Evolutionary conservation across 2,888 invertebrate species (phyloP).

Genomic region (Sminthurinus aureus): DNA sequence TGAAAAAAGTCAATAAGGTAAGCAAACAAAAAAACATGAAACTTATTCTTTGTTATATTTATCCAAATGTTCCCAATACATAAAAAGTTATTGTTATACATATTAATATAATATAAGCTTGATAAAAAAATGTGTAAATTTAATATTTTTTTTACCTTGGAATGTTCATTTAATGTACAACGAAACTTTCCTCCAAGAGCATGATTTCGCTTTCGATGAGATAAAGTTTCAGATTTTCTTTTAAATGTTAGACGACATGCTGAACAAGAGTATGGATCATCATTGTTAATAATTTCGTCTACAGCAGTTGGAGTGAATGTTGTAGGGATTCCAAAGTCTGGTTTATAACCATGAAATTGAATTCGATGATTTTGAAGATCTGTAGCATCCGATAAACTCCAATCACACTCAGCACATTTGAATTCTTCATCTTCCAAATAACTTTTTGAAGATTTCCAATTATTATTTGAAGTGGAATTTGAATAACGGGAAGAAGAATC

Average conservation of each 20-base stretch:
- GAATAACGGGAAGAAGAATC: neutral
- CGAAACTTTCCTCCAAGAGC: slow-evolving; percentile 35
- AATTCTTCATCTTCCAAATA: slow-evolving; percentile 23
- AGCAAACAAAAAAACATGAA: neutral
- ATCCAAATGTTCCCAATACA: neutral
- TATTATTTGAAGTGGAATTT: neutral
- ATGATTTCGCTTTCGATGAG: slow-evolving; percentile 39
- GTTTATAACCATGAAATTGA: slow-evolving; percentile 40
- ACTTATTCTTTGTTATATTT: neutral
- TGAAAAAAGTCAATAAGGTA: too few relatives aligned
- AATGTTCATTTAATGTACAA: neutral
- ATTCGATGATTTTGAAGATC: slow-evolving; percentile 40
- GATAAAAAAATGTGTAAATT: too few relatives aligned
- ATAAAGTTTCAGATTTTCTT: slow-evolving; percentile 33
- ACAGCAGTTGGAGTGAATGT: slow-evolving; percentile 9
- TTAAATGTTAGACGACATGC: slow-evolving; percentile 31
- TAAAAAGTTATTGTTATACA: too few relatives aligned
- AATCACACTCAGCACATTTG: slow-evolving; percentile 39
- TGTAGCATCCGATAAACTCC: slow-evolving; percentile 37
- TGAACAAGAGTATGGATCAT: slow-evolving; percentile 29
- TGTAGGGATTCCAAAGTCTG: neutral
- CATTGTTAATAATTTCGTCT: slow-evolving; percentile 13
- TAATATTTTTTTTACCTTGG: too few relatives aligned
- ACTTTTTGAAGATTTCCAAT: neutral
- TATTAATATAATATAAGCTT: too few relatives aligned